Evolutionary conservation across 2,797 vertebrate genomes (phyloP), one percentile per base, ranked within the genome.

Genomic region (Myoxocephalus aenaeus): DNA sequence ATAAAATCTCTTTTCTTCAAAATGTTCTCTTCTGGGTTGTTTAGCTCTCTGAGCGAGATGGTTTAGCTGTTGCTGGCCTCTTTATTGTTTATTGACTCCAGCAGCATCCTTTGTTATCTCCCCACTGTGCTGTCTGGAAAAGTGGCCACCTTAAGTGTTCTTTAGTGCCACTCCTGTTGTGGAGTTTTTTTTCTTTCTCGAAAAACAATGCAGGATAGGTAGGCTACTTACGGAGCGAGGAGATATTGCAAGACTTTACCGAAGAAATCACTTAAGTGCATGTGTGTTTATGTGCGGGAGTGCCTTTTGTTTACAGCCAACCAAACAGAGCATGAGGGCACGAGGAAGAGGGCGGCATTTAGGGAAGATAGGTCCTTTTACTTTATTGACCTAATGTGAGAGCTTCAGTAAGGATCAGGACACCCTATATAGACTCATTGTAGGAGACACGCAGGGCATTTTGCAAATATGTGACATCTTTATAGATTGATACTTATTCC

Each of bases 31-130:
- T 78, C 53, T 38, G 71, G 69, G 61, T 77, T 88, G 77, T 88
- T 89, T 86, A 86, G 83, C 75, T 70, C 77, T 82, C 78, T 76
- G 59, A 32, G 78, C 5, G 54, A 81, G 70, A 73, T 85, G 34
- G 76, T 82, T 46, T 20, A 78, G 64, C 83, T 89, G 80, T 90
- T 90, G 54, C 64, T 82, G 77, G 86, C 77, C 79, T 73, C 65
- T 87, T 89, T 89, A 86, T 89, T 85, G 81, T 87, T 89, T 89
- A 86, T 89, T 85, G 81, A 89, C 76, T 87, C 73, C 72, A 63
- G 75, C 76, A 85, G 87, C 75, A 0, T 51, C 75, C 71, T 88
- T 87, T 90, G 80, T 87, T 87, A 83, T 87, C 83, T 87, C 81
- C 85, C 79, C 66, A 61, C 78, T 86, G 87, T 83, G 86, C 70